A percentile compares a stretch with the other conserved stretches of the same genome.
phyloP scores from a whole-genome alignment of 2,113 vertebrate species.

The Cephalopterus ornatus region DNA sequence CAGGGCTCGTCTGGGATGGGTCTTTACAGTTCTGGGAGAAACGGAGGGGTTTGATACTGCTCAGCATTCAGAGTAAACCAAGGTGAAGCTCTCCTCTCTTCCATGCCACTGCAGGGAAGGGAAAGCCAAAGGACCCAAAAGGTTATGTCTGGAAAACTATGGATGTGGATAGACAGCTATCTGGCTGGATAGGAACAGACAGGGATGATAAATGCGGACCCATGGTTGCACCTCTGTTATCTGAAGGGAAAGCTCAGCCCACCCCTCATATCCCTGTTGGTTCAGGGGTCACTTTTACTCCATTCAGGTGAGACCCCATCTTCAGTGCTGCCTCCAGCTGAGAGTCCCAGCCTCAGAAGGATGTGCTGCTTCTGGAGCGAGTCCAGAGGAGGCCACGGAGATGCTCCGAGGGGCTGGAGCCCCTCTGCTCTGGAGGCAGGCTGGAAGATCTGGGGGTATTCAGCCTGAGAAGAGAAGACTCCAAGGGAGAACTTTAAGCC shows the following conservation, averaged over 20 bases:
- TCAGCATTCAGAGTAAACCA: not conserved
- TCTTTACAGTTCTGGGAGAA: not conserved
- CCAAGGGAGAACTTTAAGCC: not conserved
- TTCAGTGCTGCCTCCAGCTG: not conserved
- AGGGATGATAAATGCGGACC: not conserved
- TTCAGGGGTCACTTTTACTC: not conserved
- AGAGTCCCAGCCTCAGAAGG: not conserved
- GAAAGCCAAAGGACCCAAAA: not conserved
- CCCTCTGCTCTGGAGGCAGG: not conserved
- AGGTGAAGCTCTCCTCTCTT: not conserved
- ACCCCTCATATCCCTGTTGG: not conserved
- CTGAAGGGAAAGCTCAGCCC: not conserved
- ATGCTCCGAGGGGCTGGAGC: not conserved
- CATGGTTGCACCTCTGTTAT: not conserved
- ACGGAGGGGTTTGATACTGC: not conserved
- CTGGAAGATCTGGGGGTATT: not conserved
- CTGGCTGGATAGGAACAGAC: not conserved
- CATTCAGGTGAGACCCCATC: not conserved
- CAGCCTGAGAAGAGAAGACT: not conserved
- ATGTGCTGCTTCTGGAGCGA: not conserved
- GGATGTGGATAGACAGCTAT: not conserved
- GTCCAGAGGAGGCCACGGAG: not conserved
- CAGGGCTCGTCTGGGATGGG: accelerated
- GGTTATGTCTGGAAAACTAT: not conserved
- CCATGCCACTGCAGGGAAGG: not conserved